Evolutionary conservation across 1,140 invertebrate genomes (phyloP).

Genomic region (Solenopsis fugax): DNA sequence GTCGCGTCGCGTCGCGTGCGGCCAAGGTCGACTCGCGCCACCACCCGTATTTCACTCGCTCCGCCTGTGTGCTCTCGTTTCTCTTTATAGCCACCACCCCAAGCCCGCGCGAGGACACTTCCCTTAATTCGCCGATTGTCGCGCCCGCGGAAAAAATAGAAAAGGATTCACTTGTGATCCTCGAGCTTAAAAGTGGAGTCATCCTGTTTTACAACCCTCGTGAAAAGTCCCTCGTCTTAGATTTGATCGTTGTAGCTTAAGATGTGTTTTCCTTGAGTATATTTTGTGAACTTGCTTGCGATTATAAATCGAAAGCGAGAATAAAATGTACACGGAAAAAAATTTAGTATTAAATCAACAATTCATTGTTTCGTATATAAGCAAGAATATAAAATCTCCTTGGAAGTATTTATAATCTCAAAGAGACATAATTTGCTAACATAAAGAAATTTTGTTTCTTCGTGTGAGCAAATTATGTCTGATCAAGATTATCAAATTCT

Average conservation of each 20-base stretch:
- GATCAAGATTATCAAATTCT: too few species aligned
- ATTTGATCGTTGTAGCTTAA: neutral
- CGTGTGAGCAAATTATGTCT: too few species aligned
- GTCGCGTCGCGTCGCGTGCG: constrained; percentile 60
- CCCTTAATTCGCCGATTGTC: constrained; percentile 48
- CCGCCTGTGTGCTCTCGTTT: constrained; percentile 55
- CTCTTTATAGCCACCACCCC: constrained; percentile 44
- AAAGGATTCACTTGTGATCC: neutral
- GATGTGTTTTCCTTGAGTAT: neutral
- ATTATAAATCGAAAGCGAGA: neutral
- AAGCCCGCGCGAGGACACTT: constrained; percentile 29
- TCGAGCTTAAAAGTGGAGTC: neutral
- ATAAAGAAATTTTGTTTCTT: too few species aligned
- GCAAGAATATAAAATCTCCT: too few species aligned
- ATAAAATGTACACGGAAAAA: neutral
- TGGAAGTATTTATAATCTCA: too few species aligned
- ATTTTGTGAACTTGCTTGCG: neutral
- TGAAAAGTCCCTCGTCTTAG: too few species aligned
- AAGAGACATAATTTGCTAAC: too few species aligned
- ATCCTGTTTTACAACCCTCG: neutral
- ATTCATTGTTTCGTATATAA: too few species aligned
- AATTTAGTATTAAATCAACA: too few species aligned
- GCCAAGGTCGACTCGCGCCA: constrained; percentile 58
- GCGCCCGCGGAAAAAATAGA: neutral
- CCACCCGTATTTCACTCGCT: constrained; percentile 56